Percentiles rank a stretch among this genome's conserved stretches.
Conservation (phyloP, 2,888 invertebrate species). For the Dysmachus trigonus region DNA sequence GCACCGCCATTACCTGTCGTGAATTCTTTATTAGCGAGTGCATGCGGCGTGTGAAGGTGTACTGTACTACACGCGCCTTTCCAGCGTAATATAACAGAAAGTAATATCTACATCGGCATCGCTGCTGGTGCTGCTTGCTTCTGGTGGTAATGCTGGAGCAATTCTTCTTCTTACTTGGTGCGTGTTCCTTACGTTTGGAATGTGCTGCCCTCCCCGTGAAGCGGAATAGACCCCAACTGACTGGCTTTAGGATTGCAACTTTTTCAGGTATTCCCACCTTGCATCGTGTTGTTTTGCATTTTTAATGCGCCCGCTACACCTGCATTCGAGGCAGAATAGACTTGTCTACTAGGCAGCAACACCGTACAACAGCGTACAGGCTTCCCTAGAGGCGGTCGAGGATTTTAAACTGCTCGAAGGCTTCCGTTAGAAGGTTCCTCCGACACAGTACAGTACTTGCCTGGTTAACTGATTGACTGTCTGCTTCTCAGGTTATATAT, state of each 20-base stretch:
- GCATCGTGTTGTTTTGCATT: not conserved
- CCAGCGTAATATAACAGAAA: not conserved
- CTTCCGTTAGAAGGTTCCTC: not conserved
- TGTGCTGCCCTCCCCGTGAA: not conserved
- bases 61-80: not conserved
- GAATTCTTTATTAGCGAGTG: slow-evolving; percentile 33
- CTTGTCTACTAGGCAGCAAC: not conserved
- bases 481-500: not conserved
- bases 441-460: not conserved
- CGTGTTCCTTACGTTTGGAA: not conserved
- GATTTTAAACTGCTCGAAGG: not conserved
- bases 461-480: not conserved
- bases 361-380: not conserved
- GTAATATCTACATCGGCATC: not conserved
- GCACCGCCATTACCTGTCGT: slow-evolving; percentile 33
- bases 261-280: not conserved
- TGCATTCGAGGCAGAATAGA: not conserved
- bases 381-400: not conserved
- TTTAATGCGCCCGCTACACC: not conserved
- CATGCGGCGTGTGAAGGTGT: not conserved
- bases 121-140: no score
- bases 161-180: not conserved
- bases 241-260: not conserved
- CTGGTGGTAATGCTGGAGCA: no score
- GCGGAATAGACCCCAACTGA: not conserved